Conservation (phyloP, 2,113 vertebrate genomes). For the Scortum barcoo region DNA sequence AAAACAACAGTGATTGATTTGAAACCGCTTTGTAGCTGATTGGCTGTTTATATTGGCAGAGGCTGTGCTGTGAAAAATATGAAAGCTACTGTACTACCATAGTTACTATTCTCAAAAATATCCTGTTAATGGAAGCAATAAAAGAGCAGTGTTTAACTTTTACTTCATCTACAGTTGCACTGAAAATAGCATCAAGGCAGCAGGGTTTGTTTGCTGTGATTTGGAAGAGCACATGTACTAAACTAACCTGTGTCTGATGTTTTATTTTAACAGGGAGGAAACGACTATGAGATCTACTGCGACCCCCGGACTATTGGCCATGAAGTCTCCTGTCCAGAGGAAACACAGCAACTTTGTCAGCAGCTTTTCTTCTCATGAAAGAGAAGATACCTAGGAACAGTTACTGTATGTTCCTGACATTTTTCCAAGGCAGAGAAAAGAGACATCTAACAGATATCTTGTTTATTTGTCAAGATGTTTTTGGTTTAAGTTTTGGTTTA, state of each 20-base stretch:
- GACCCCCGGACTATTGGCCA: conserved; percentile 78
- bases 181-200: no score
- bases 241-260: background rate
- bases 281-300: conserved; percentile 79
- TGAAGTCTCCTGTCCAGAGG: conserved; percentile 70
- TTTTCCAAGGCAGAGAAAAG: background rate
- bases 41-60: no score
- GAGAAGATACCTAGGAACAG: background rate
- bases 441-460: no score
- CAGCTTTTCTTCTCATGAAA: conserved; percentile 72
- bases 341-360: conserved; percentile 58
- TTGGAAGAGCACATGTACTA: background rate
- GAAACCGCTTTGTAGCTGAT: no score
- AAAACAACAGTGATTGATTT: no score
- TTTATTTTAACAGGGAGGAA: conserved; percentile 73
- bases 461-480: background rate
- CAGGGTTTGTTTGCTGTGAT: background rate
- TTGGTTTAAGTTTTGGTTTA: background rate
- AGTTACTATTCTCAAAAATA: no score
- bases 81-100: no score
- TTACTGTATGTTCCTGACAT: no score
- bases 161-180: no score
- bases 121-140: no score
- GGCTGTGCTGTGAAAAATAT: no score
- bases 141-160: no score